A percentile compares a stretch with the other conserved stretches of the same genome.
These are phyloP conservation scores for Meloidogyne floridensis DNA, from an alignment of 1,140 invertebrate species.

Conservation along the genomic window DNA sequence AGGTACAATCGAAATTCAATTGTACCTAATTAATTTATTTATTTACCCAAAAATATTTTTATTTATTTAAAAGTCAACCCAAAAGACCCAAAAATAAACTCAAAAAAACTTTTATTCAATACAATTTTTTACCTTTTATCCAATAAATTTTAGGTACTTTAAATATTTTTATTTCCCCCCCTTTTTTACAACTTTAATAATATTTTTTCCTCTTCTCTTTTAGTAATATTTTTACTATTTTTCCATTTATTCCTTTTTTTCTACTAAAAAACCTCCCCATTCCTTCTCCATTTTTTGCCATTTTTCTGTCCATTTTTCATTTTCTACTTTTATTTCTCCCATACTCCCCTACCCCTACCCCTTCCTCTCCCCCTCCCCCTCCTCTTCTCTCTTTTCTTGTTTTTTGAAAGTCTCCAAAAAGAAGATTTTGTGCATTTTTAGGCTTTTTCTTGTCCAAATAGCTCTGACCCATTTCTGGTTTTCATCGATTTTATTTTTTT, in stretches of 20 bases:
- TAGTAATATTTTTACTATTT: neutral
- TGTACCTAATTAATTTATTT: no score
- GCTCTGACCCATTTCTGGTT: neutral
- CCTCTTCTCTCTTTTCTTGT: neutral
- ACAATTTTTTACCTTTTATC: no score
- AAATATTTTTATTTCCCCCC: no score
- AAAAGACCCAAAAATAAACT: no score
- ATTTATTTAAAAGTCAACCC: no score
- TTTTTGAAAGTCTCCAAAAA: neutral
- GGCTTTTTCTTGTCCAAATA: conserved; percentile 1
- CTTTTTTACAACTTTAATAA: neutral
- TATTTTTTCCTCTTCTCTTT: neutral
- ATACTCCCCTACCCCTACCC: no score
- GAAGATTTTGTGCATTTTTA: conserved; percentile 5
- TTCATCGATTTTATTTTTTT: neutral
- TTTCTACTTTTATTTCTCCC: neutral
- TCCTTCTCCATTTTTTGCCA: neutral
- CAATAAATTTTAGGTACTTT: no score
- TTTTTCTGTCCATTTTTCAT: neutral
- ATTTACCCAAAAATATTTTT: no score
- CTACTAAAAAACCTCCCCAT: neutral
- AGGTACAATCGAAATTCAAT: no score
- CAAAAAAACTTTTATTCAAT: no score
- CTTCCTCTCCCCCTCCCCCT: neutral
- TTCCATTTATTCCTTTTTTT: neutral